A percentile compares a stretch with the other conserved stretches of the same genome.
Evolutionary conservation across 2,797 vertebrate species (phyloP).

Genomic region (Amblyraja radiata): DNA sequence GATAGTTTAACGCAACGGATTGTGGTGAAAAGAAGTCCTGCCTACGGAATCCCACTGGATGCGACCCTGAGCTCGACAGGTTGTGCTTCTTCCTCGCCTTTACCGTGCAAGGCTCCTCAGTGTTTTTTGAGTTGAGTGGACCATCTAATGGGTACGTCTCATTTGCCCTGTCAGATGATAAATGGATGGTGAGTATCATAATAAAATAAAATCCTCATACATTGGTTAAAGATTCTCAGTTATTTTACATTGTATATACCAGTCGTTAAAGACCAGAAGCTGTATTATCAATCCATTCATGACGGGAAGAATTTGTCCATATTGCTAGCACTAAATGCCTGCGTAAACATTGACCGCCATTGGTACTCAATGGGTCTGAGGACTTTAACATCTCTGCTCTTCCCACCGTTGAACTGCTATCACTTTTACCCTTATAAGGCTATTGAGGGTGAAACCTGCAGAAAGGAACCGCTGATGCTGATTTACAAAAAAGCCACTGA

Average conservation of each 20-base stretch:
- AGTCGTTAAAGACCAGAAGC: not conserved
- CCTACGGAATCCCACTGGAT: conserved; percentile 65
- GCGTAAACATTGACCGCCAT: too few relatives aligned
- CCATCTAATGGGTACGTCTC: conserved; percentile 70
- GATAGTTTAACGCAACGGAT: conserved; percentile 64
- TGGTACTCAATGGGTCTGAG: too few relatives aligned
- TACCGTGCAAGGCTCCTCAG: conserved; percentile 48
- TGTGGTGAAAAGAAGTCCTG: conserved; percentile 74
- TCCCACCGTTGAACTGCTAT: too few relatives aligned
- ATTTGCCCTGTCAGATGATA: conserved; percentile 72
- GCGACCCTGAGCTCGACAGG: conserved; percentile 58
- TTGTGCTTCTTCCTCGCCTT: conserved; percentile 74
- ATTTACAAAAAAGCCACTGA: too few relatives aligned
- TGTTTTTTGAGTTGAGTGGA: conserved; percentile 74
- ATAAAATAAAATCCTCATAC: not conserved
- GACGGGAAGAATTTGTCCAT: too few relatives aligned
- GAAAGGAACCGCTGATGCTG: too few relatives aligned
- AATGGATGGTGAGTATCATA: conserved; percentile 73
- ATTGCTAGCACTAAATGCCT: too few relatives aligned
- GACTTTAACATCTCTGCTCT: too few relatives aligned
- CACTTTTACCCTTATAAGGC: too few relatives aligned
- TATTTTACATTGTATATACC: not conserved
- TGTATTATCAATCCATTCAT: not conserved
- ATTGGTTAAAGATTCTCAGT: not conserved
- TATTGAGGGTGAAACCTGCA: too few relatives aligned